Base-by-base conservation (phyloP, 2,113 vertebrate genomes). In the Lynx canadensis region DNA sequence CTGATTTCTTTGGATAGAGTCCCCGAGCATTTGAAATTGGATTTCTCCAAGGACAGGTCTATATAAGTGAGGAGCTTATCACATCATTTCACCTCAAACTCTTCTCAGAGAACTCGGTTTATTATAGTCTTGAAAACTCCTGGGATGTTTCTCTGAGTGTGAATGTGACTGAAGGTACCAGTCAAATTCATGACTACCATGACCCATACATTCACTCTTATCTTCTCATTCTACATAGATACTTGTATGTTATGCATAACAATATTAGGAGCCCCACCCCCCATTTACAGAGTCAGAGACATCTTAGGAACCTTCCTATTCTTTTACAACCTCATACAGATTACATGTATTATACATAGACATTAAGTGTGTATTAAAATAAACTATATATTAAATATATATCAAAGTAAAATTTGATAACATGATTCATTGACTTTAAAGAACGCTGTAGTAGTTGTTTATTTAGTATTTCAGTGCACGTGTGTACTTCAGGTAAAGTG, bases 31-130 rank as follows among this genome's bases (percentile, higher is more conserved):
- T 89, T 69, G 82, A 68, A 76, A 68, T 45, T 21, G 38, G 27
- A 95, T 95, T 97, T 97, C 50, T 69, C 33, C 29, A 73, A 88
- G 81, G 81, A 88, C 19, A 19, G 36, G 50, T 65, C n/a, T 91
- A 5, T 68, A 2, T 71, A 31, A 91, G 66, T 13, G 9, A 73
- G 36, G 13, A 63, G 25, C 57, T 81, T 88, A 55, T 97, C 71
- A 91, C 15, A 45, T 33, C 33, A 52, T 81, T 65, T 80, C 10
- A 7, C 27, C 29, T 76, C 12, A 36, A 15, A 41, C 13, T 83
- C 8, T 57, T 50, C 33, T 84, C 48, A 41, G 65, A 87, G 29
- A 83, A 65, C 25, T 81, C 27, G 1, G 85, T 16, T 86, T 79
- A 7, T 63, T 81, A 25, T 3, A 38, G 19, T n/a, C n/a, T 60